These are phyloP conservation scores for Lissonota sp. DNA, from an alignment of 2,888 invertebrate species.

Conservation along the genomic window DNA sequence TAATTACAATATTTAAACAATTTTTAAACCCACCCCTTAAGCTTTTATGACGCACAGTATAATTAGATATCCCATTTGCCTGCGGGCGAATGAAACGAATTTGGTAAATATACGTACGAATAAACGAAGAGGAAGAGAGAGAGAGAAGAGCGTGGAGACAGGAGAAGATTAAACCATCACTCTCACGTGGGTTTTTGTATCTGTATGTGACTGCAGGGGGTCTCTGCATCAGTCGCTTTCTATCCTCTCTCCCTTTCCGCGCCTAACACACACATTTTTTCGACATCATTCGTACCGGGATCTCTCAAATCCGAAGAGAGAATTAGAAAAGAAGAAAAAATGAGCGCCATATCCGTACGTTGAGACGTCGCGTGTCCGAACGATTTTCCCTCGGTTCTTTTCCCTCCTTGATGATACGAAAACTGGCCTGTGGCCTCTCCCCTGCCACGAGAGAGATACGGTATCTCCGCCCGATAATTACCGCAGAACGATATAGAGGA, in stretches of 20 bases:
- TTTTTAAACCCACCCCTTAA: no score
- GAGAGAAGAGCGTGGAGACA: slow-evolving; percentile 1
- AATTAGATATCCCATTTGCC: slow-evolving; percentile 39
- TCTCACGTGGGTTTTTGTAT: neutral
- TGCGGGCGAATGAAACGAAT: slow-evolving; percentile 47
- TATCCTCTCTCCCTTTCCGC: slow-evolving; percentile 32
- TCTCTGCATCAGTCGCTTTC: slow-evolving; percentile 20
- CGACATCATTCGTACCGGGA: slow-evolving; percentile 21
- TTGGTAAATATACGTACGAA: slow-evolving; percentile 39
- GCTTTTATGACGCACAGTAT: slow-evolving; percentile 6
- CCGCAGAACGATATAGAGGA: slow-evolving; percentile 39
- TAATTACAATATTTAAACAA: no score
- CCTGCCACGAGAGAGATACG: slow-evolving; percentile 28
- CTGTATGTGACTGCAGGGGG: slow-evolving; percentile 9
- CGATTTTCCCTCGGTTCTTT: slow-evolving; percentile 47
- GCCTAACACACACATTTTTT: slow-evolving; percentile 10
- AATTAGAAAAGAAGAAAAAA: neutral
- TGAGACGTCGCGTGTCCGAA: slow-evolving; percentile 42
- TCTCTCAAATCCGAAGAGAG: slow-evolving; percentile 2
- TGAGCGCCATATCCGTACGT: slow-evolving; percentile 1
- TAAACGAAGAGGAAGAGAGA: slow-evolving; percentile 22
- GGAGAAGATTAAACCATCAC: slow-evolving; percentile 55
- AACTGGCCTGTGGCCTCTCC: slow-evolving; percentile 51
- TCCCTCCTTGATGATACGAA: slow-evolving; percentile 26
- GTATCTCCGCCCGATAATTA: slow-evolving; percentile 59